Evolutionary conservation across 1,140 invertebrate genomes (phyloP).

Genomic region (Drosophila ohnishii): DNA sequence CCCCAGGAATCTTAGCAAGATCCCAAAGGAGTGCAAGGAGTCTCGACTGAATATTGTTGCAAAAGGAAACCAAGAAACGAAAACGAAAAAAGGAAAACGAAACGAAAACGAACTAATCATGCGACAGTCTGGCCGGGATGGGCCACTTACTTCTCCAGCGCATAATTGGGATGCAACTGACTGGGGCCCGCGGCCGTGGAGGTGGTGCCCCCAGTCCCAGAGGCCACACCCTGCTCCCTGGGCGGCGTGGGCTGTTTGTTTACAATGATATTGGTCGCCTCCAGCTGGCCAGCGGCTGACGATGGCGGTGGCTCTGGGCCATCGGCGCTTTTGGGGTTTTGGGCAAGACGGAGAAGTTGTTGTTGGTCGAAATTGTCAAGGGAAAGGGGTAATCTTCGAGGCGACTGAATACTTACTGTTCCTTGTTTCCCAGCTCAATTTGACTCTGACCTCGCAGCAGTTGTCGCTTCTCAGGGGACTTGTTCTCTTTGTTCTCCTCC

Average conservation of each 20-base stretch:
- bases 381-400: slow-evolving; percentile 20
- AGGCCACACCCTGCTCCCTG: slow-evolving; percentile 44
- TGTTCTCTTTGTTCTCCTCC: slow-evolving; percentile 74
- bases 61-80: slow-evolving; percentile 13
- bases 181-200: slow-evolving; percentile 31
- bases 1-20: slow-evolving; percentile 11
- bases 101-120: slow-evolving; percentile 47
- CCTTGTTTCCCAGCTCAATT: slow-evolving; percentile 68
- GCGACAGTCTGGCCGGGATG: slow-evolving; percentile 33
- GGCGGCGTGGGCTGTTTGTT: slow-evolving; percentile 78
- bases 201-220: slow-evolving; percentile 20
- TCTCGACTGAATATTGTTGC: not conserved
- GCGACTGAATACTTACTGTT: slow-evolving; percentile 67
- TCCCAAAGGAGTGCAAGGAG: slow-evolving; percentile 2
- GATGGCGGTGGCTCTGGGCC: slow-evolving; percentile 39
- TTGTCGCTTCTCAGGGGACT: slow-evolving; percentile 59
- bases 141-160: slow-evolving; percentile 74
- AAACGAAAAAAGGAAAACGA: slow-evolving; percentile 9
- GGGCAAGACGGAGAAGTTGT: slow-evolving; percentile 24
- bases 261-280: slow-evolving; percentile 70
- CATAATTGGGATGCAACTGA: slow-evolving; percentile 69
- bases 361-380: slow-evolving; percentile 17
- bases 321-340: slow-evolving; percentile 40
- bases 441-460: slow-evolving; percentile 74
- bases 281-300: slow-evolving; percentile 37